Evolutionary conservation across 92 coral and sea anemone species (phyloP).

Genomic region (Phymanthus crucifer): DNA sequence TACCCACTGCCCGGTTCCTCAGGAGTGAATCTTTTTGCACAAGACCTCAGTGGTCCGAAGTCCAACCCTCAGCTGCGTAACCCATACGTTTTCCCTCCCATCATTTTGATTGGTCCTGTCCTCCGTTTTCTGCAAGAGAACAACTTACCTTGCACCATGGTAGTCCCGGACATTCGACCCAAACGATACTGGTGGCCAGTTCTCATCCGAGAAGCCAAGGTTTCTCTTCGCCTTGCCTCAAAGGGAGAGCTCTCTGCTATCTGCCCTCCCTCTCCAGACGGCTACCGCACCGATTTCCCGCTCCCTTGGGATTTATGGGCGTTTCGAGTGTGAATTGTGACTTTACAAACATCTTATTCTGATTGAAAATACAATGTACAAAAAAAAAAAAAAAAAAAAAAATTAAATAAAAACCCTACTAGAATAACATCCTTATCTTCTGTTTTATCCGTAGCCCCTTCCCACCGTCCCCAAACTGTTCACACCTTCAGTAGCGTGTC

Average conservation of each 20-base stretch:
- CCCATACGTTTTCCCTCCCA: conserved; percentile 44
- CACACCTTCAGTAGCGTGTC: not conserved
- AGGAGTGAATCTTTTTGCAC: conserved; percentile 38
- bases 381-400: too few relatives aligned
- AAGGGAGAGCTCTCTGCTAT: conserved; percentile 2
- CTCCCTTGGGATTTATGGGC: conserved; percentile 29
- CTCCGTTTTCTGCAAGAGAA: not conserved
- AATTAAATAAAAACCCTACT: too few relatives aligned
- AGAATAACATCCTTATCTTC: too few relatives aligned
- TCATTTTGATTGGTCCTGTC: conserved; percentile 32
- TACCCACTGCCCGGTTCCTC: conserved; percentile 41
- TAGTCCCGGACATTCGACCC: conserved; percentile 27
- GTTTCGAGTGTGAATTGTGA: conserved; percentile 9
- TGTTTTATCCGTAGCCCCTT: too few relatives aligned
- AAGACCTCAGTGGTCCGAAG: not conserved
- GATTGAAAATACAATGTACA: too few relatives aligned
- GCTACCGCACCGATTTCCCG: too few relatives aligned
- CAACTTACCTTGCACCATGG: conserved; percentile 6
- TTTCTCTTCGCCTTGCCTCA: conserved; percentile 25
- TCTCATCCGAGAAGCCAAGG: conserved; percentile 8
- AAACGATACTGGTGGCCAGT: conserved; percentile 41
- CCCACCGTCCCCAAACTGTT: too few relatives aligned
- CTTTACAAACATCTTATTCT: too few relatives aligned
- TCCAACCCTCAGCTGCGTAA: not conserved
- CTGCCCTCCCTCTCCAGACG: too few relatives aligned